Evolutionary conservation across 2,888 invertebrate genomes (phyloP).

Genomic region (Patella pellucida): DNA sequence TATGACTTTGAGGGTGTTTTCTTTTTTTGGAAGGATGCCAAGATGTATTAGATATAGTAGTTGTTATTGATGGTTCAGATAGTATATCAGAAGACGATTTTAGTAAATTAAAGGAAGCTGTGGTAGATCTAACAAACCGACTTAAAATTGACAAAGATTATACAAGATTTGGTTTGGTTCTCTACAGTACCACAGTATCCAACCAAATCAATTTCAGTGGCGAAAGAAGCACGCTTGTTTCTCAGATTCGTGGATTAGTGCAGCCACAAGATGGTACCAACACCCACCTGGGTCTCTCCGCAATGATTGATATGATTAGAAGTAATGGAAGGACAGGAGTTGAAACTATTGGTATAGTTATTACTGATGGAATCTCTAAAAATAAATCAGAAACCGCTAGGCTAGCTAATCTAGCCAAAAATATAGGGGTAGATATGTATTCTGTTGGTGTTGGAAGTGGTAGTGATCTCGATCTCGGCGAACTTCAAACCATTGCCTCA

Average conservation of each 20-base stretch:
- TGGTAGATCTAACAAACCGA: background rate
- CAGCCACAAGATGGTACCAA: background rate
- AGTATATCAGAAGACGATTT: background rate
- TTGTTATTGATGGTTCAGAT: background rate
- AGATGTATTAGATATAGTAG: background rate
- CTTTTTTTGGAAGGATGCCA: slow-evolving; percentile 3
- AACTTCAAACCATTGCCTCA: slow-evolving; percentile 16
- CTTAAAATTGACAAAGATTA: background rate
- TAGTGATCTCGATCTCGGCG: background rate
- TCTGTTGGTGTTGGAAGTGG: slow-evolving; percentile 50
- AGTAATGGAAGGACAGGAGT: background rate
- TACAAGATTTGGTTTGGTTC: background rate
- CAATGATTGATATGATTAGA: background rate
- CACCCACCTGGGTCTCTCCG: background rate
- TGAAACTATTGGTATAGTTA: background rate
- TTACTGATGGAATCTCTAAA: background rate
- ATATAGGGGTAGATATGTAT: background rate
- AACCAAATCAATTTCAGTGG: background rate
- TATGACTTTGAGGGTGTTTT: too few relatives aligned
- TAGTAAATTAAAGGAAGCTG: background rate
- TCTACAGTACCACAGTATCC: background rate
- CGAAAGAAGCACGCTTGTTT: background rate
- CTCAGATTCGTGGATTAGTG: background rate
- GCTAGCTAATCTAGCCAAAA: background rate
- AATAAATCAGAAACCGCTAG: background rate